Base-by-base conservation (phyloP, 2,888 invertebrate species). In the Zygogramma bicolorata region DNA sequence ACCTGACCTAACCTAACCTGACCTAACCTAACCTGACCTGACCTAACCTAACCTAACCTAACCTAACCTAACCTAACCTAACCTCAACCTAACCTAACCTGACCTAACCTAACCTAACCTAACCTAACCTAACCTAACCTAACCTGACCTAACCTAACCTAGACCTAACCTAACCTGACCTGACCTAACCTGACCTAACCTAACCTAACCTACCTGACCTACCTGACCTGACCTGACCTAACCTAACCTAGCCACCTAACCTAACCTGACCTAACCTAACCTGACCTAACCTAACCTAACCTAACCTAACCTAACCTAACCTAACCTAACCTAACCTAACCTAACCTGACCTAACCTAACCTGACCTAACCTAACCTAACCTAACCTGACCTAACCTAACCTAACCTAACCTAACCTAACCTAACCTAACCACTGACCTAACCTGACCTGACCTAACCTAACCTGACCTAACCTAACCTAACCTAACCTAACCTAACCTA, bases 241-340 rank as follows among this genome's bases (percentile, higher is more conserved):
- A 46, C 46, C 46, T 46, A 46, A 46, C 46, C 46, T 53, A 53
- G 18, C 53, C 53, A 53, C 53, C 53, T 53, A 53, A 53, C 53
- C 20, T 18, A 53, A 53, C 53, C 53, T 53, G 18, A 53, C 53
- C 61, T 61, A 20, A 61, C 61, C 61, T 61, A 38, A 61, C 61
- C 61, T 61, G 20, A 61, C 61, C 61, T 61, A 20, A 61, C 61
- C 61, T 61, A 38, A 61, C 61, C 61, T 61, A 38, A 61, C 61
- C 61, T 61, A 20, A 61, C 61, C 61, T 61, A 38, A 61, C 61
- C 61, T 61, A 38, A 61, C 61, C 53, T 40, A 40, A 40, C 73
- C 73, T 73, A 49, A 73, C 73, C 73, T 74, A 71, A 70, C 71
- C 74, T 68, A 53, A 71, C 74, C 70, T 71, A 59, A 73, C 73